Evolutionary conservation across 2,113 vertebrate species (phyloP).

Genomic region (Rhodinocichla rosea): DNA sequence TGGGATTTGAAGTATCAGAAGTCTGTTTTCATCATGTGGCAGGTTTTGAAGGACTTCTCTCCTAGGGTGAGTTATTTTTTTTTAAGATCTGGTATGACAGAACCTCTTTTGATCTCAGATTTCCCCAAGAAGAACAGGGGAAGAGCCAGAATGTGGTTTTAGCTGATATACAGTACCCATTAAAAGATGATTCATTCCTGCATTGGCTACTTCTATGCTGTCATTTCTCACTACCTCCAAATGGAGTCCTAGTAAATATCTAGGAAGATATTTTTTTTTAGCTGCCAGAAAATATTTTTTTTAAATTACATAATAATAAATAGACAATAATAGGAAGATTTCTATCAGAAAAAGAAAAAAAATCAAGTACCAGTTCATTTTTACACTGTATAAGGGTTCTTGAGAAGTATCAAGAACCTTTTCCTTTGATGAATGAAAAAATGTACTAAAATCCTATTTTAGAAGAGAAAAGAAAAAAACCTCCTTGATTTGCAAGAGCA

Average conservation of each 20-base stretch:
- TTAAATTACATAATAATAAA: neutral
- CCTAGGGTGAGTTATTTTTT: neutral
- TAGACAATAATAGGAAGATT: neutral
- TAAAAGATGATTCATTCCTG: neutral
- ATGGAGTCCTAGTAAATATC: neutral
- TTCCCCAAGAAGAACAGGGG: neutral
- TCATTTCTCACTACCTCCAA: neutral
- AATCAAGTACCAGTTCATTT: neutral
- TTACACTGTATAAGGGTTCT: neutral
- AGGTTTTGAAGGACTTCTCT: neutral
- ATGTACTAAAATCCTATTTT: neutral
- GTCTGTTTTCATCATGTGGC: neutral
- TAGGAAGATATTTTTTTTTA: neutral
- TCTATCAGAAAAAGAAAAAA: neutral
- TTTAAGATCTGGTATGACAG: neutral
- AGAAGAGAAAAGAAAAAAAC: neutral
- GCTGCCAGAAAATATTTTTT: neutral
- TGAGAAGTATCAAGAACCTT: neutral
- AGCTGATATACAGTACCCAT: neutral
- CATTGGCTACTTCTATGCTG: neutral
- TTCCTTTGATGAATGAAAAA: neutral
- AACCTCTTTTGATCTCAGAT: neutral
- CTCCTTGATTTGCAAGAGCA: neutral
- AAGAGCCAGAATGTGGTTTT: neutral
- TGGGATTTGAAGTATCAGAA: conserved; percentile 25